These are phyloP conservation scores for Pyrrhia umbra DNA, from an alignment of 2,888 invertebrate species.

Conservation along the genomic window DNA sequence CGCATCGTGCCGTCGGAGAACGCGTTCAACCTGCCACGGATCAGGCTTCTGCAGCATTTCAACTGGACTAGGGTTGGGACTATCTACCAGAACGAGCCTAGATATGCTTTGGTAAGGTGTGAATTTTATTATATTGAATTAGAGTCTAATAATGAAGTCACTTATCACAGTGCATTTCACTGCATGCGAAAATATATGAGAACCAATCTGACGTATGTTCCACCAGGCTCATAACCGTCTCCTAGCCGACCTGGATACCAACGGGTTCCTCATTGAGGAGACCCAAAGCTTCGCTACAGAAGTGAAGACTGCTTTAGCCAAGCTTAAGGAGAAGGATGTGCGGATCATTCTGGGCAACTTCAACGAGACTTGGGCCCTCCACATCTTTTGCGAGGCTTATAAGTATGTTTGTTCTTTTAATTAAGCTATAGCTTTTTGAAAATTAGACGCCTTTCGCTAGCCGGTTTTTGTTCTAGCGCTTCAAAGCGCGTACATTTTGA, in stretches of 20 bases:
- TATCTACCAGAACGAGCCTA: conserved; percentile 98
- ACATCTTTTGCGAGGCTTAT: conserved; percentile 96
- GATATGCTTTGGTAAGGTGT: conserved; percentile 96
- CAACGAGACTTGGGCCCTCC: conserved; percentile 97
- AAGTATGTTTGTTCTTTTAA: conserved; percentile 83
- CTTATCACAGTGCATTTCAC: too few relatives aligned
- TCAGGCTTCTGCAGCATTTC: conserved; percentile 96
- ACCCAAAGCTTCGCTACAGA: conserved; percentile 98
- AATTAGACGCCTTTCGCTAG: too few relatives aligned
- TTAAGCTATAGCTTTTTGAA: too few relatives aligned
- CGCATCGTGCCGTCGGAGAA: conserved; percentile 99
- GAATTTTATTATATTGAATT: too few relatives aligned
- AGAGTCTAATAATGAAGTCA: too few relatives aligned
- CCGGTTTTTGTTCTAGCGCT: too few relatives aligned
- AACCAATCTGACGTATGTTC: not conserved
- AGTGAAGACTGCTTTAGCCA: conserved; percentile 94
- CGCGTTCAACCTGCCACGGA: conserved; percentile 97
- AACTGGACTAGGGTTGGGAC: conserved; percentile 99
- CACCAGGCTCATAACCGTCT: conserved; percentile 95
- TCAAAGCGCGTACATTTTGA: too few relatives aligned
- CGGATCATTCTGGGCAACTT: conserved; percentile 99
- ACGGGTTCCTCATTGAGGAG: conserved; percentile 95
- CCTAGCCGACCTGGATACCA: conserved; percentile 95
- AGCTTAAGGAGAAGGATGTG: conserved; percentile 97
- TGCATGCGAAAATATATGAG: too few relatives aligned